Conservation (phyloP, 2,113 vertebrate genomes). For the Chlamydotis undulata region DNA sequence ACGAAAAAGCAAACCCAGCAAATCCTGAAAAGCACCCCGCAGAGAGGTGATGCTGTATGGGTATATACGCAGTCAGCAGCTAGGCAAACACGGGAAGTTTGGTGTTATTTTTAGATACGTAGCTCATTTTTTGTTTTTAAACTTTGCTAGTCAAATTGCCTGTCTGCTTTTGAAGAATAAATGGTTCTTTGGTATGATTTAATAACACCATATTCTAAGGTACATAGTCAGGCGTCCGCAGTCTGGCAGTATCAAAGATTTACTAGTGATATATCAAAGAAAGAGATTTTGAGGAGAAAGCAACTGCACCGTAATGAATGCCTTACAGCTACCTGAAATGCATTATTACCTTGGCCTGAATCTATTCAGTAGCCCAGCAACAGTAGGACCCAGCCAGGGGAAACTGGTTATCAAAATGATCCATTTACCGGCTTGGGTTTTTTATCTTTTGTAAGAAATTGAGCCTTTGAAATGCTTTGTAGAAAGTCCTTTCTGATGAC, state of each 20-base stretch:
- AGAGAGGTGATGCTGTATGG: background rate
- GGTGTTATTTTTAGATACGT: background rate
- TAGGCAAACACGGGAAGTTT: background rate
- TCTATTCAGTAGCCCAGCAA: background rate
- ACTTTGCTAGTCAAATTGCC: background rate
- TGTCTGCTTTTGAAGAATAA: background rate
- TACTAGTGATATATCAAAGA: background rate
- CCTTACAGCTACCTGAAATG: background rate
- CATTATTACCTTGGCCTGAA: background rate
- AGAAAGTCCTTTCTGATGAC: background rate
- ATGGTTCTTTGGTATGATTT: background rate
- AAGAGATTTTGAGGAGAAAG: background rate
- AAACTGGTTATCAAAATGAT: conserved; percentile 31
- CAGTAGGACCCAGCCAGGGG: background rate
- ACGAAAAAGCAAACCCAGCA: background rate
- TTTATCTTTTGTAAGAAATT: conserved; percentile 7
- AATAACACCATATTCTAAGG: background rate
- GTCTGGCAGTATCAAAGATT: background rate
- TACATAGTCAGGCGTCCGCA: background rate
- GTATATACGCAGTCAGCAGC: background rate
- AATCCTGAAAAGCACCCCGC: background rate
- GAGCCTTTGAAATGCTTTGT: background rate
- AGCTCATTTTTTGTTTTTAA: background rate
- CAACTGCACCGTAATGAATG: background rate
- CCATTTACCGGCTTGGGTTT: background rate